Evolutionary conservation across 2,113 vertebrate species (phyloP), one percentile per base, ranked within the genome.

Genomic region (Eretmochelys imbricata): DNA sequence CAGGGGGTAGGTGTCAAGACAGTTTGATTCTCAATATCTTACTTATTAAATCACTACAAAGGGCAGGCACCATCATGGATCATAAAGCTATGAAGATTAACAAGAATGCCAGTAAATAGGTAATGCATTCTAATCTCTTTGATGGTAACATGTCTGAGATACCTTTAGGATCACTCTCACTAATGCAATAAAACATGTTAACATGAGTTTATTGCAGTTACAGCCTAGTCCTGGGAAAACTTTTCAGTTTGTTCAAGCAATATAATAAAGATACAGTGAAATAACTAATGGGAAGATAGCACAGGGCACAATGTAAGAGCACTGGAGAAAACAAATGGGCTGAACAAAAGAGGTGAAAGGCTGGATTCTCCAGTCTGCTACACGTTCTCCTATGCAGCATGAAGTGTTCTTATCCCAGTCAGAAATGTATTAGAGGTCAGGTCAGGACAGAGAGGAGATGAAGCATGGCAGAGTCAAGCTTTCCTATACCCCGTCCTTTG

Each of bases 1-100:
- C 84, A 93, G 94, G 54, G 51, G 88, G 48, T 90, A 93, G 80
- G 35, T 84, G 92, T 72, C 38, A 80, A 93, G 90, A 89, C 8
- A 49, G 87, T 87, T 8, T 53, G 17, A 53, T 53, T 53, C 51
- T 53, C 83, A 88, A 89, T 22, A 55, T 93, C 50, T 19, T 53
- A 53, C 50, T 93, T 84, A 55, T 62, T 91, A 59, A 89, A 95
- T 95, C 95, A 82, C 92, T 86, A 80, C 90, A 91, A 93, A 92
- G 78, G 82, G 7, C 83, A 82, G 3, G 19, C 82, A 80, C 0
- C 0, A 72, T 76, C 50, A 82, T 86, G 85, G 84, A 97, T 93
- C 91, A 96, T 94, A 96, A 81, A 91, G 79, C 75, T 95, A n/a
- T 87, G 50, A 82, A 96, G 89, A 82, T 27, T 85, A 91, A 69